Percentiles rank a stretch among this genome's conserved stretches.
phyloP scores from a whole-genome alignment of 1,140 invertebrate species.

The Rhopalosiphum padi region DNA sequence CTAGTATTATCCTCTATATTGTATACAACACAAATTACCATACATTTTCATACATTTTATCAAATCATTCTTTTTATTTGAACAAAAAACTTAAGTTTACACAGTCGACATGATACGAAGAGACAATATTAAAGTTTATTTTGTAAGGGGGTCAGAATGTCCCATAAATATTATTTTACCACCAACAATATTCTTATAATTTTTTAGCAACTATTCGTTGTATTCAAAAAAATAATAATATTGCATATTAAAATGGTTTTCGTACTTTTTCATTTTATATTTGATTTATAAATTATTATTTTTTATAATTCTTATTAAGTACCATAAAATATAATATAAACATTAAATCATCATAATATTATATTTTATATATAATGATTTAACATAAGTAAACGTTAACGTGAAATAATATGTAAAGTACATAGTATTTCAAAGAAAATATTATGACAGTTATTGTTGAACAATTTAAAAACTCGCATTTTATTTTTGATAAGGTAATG shows the following conservation, averaged over 20 bases:
- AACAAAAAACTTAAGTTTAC: not conserved
- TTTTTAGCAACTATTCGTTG: not conserved
- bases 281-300: not conserved
- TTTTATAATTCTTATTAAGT: not conserved
- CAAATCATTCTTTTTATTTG: not conserved
- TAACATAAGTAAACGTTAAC: not conserved
- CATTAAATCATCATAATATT: not conserved
- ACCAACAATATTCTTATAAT: not conserved
- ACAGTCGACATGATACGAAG: not conserved
- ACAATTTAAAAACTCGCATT: not conserved
- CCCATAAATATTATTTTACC: not conserved
- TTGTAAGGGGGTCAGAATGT: not conserved
- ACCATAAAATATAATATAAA: not conserved
- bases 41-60: not conserved
- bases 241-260: not conserved
- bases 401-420: not conserved
- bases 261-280: not conserved
- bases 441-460: not conserved
- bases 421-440: not conserved
- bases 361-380: not conserved
- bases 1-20: not conserved
- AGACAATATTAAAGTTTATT: slow-evolving; percentile 19
- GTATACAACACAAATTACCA: not conserved
- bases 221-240: not conserved
- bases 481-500: not conserved